Conservation (phyloP, 2,113 vertebrate species). For the Dipodomys spectabilis region DNA sequence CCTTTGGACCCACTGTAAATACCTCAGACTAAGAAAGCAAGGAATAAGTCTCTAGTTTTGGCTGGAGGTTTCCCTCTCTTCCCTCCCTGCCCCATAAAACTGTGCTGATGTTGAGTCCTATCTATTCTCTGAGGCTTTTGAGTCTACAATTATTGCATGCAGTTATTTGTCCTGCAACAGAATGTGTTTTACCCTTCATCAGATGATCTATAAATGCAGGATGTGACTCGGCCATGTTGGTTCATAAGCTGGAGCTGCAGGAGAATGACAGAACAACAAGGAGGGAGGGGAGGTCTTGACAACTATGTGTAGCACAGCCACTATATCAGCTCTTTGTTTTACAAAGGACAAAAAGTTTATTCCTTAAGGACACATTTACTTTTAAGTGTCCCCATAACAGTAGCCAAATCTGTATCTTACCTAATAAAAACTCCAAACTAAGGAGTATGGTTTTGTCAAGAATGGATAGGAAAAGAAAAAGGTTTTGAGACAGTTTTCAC, state of each 20-base stretch:
- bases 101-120: no score
- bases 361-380: neutral
- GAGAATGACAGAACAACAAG: neutral
- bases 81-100: no score
- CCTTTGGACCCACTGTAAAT: no score
- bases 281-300: neutral
- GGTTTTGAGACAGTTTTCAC: neutral
- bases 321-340: neutral
- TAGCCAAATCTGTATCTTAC: constrained; percentile 16
- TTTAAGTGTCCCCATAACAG: neutral
- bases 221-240: neutral
- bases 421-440: constrained; percentile 33
- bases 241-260: neutral
- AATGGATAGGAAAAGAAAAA: neutral
- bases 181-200: neutral
- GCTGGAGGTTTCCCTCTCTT: no score
- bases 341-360: neutral
- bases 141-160: neutral
- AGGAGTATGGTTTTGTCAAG: neutral
- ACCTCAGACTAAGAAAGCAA: no score
- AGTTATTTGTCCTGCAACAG: neutral
- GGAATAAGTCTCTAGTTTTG: no score
- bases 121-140: no score
- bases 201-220: neutral
- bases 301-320: neutral